Evolutionary conservation across 2,888 invertebrate species (phyloP).

Genomic region (Philereme transversata): DNA sequence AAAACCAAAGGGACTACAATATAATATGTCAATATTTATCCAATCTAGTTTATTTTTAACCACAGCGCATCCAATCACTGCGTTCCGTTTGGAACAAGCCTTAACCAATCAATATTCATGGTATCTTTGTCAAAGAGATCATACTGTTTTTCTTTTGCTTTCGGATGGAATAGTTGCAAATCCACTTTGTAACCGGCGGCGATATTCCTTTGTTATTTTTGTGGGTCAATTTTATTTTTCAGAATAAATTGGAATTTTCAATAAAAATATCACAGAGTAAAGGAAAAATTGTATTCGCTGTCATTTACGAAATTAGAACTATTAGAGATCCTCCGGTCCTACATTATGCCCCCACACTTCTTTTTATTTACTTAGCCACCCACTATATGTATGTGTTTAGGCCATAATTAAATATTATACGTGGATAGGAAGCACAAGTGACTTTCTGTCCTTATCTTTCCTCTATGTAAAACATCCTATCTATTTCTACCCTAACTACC

Average conservation of each 20-base stretch:
- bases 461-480: no score
- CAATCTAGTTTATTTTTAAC: not conserved
- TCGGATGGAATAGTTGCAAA: slow-evolving; percentile 2
- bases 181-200: not conserved
- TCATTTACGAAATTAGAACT: no score
- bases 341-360: no score
- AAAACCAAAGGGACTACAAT: no score
- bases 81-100: slow-evolving; percentile 12
- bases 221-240: not conserved
- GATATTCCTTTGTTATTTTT: not conserved
- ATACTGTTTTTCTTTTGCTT: slow-evolving; percentile 12
- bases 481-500: no score
- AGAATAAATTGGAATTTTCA: not conserved
- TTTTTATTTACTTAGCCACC: no score
- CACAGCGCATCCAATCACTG: slow-evolving; percentile 7
- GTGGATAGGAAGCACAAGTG: no score
- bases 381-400: no score
- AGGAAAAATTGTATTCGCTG: no score
- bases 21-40: slow-evolving; percentile 2
- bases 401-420: no score
- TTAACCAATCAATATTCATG: slow-evolving; percentile 21
- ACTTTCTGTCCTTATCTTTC: no score
- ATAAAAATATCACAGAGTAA: not conserved
- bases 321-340: no score
- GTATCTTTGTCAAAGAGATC: slow-evolving; percentile 22